Base-by-base conservation (phyloP, 2,888 invertebrate genomes). In the Acleris laterana region DNA sequence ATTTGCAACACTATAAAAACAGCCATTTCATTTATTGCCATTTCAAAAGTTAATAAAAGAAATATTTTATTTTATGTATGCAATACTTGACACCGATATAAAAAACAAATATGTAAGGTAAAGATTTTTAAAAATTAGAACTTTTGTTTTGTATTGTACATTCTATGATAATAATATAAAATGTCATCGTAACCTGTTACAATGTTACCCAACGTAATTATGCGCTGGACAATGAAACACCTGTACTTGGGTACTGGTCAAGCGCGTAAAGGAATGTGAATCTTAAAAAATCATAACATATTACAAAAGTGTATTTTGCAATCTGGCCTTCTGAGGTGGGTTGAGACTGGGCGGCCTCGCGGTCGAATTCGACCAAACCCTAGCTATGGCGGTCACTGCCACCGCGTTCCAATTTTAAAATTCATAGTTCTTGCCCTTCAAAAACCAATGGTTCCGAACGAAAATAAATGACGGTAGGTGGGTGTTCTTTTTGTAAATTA, bases 311-410 rank as follows among this genome's bases (percentile, higher is more conserved):
- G 19, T 28, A 38, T 72, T 69, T 69, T 68, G 68, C 63, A 70
- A 71, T 55, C 48, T 67, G 69, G 64, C 72, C 71, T 73, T 72
- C 69, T 57, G 57, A 25, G 38, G 65, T 64, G 70, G 68, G 63
- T 58, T 69, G 66, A 16, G 61, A 73, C 69, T 62, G 68, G 73
- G 62, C 72, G 63, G 57, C 73, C 73, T 74, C 70, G 72, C 67
- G 59, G 69, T 16, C 62, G 57, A 66, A 66, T 68, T 69, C 56
- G 63, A 62, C 67, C 68, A 58, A 65, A 66, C 68, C 67, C 72
- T 68, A 68, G 70, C 57, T 62, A 65, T 66, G 60, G 63, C 58
- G 71, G 70, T 72, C 73, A 74, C 70, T 72, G 72, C 70, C 72
- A 71, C 60, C 55, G 53, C 50, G 68, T 63, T 62, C 66, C 62